Evolutionary conservation across 2,888 invertebrate species (phyloP).

Genomic region (Lasioglossum morio): DNA sequence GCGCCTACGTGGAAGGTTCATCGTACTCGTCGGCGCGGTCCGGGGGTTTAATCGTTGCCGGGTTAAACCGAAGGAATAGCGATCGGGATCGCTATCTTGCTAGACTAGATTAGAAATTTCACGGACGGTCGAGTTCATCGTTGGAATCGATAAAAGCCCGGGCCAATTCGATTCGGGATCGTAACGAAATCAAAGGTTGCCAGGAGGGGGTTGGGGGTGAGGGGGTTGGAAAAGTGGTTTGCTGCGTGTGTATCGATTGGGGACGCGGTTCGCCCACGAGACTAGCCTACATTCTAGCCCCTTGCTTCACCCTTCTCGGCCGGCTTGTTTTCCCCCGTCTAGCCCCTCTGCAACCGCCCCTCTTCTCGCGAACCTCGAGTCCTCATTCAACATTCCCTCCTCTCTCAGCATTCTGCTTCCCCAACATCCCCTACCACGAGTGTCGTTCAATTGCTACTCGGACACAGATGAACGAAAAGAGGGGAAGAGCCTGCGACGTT

Average conservation of each 20-base stretch:
- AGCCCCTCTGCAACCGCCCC: slow-evolving; percentile 38
- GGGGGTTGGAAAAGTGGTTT: slow-evolving; percentile 60
- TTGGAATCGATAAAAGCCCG: slow-evolving; percentile 41
- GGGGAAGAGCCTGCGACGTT: slow-evolving; percentile 30
- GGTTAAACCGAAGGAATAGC: background rate
- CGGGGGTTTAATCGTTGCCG: slow-evolving; percentile 13
- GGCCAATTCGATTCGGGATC: slow-evolving; percentile 54
- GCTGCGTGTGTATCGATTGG: slow-evolving; percentile 82
- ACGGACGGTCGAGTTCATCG: slow-evolving; percentile 21
- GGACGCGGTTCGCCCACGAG: slow-evolving; percentile 82
- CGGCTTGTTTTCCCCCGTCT: slow-evolving; percentile 54
- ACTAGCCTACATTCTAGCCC: slow-evolving; percentile 81
- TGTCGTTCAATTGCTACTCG: slow-evolving; percentile 42
- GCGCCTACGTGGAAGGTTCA: slow-evolving; percentile 3
- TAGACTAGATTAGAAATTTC: slow-evolving; percentile 21
- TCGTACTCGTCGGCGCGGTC: slow-evolving; percentile 1
- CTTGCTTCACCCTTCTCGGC: slow-evolving; percentile 62
- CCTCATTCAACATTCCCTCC: slow-evolving; percentile 80
- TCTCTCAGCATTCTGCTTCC: slow-evolving; percentile 62
- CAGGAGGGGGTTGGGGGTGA: background rate
- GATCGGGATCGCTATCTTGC: background rate
- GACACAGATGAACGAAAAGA: slow-evolving; percentile 53
- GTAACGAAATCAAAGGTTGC: slow-evolving; percentile 58
- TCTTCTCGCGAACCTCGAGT: slow-evolving; percentile 55
- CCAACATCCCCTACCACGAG: slow-evolving; percentile 23